Base-by-base conservation (phyloP, 2,113 vertebrate species). In the Cololabis saira region DNA sequence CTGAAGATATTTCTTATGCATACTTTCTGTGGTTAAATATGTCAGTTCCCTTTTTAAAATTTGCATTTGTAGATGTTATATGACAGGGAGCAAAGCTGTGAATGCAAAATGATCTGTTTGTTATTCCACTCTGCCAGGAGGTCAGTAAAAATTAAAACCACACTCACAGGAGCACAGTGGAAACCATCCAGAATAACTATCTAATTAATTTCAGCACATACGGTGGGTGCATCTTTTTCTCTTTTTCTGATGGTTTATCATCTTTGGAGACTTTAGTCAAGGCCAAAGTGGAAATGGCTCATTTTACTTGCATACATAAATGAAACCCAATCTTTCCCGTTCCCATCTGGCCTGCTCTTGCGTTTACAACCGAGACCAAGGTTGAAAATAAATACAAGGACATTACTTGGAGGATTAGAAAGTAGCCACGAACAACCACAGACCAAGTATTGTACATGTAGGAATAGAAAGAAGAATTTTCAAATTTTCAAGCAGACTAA, bases 181-280 rank as follows among this genome's bases (percentile, higher is more conserved):
- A 87, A 87, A 67, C 80, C 66, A 50, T 87, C 84, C 88, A 92
- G 76, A 83, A 81, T 81, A 85, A 84, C 68, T 81, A 80, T 89
- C 73, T 85, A 82, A 91, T 91, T 89, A 81, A 83, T 83, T 87
- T 89, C 74, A 47, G 72, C 75, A 71, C 83, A 85, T 82, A 72
- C 45, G 42, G 71, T 45, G 33, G 69, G 65, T 58, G 61, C 61
- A 33, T 84, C 80, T 87, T 85, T 27, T 81, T 61, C 59, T 82
- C 68, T 75, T 21, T 80, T 78, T 87, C 62, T 68, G 60, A 87
- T 79, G 78, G 79, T 81, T 87, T 73, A 53, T 86, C 75, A 78
- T 86, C 76, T 82, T 85, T 54, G 51, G 81, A 87, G 87, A 86
- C 75, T 87, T 81, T 80, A 66, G 69, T 83, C 82, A 90, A 88